phyloP scores from a whole-genome alignment of 2,113 vertebrate species.

The Macrotis lagotis region DNA sequence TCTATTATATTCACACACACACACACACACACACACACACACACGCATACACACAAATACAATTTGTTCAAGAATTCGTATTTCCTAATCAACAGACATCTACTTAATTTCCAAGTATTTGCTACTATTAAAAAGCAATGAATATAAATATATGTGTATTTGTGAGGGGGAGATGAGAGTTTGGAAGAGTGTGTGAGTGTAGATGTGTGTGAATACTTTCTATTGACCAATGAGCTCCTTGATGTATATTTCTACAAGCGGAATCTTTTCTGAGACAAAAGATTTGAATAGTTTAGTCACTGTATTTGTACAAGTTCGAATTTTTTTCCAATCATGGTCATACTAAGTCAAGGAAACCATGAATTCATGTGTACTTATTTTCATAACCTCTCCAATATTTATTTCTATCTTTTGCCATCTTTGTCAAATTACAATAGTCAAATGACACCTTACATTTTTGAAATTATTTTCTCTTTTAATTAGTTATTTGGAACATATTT shows the following conservation, averaged over 20 bases:
- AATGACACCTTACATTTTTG: background rate
- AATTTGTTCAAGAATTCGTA: background rate
- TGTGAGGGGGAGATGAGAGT: no score
- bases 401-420: background rate
- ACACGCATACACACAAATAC: no score
- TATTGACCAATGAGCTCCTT: background rate
- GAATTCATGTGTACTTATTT: background rate
- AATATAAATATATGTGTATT: background rate
- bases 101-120: background rate
- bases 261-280: background rate
- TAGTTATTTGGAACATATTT: background rate
- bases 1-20: background rate
- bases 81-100: background rate
- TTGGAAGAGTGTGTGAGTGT: background rate
- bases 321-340: background rate
- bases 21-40: no score
- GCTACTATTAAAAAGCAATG: background rate
- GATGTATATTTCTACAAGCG: background rate
- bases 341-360: background rate
- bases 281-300: background rate
- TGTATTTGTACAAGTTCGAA: background rate
- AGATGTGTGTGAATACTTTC: background rate
- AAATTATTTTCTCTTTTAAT: background rate
- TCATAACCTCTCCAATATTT: background rate
- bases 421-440: background rate